Base-by-base conservation (phyloP, 1,140 invertebrate species). In the Cylas formicarius region DNA sequence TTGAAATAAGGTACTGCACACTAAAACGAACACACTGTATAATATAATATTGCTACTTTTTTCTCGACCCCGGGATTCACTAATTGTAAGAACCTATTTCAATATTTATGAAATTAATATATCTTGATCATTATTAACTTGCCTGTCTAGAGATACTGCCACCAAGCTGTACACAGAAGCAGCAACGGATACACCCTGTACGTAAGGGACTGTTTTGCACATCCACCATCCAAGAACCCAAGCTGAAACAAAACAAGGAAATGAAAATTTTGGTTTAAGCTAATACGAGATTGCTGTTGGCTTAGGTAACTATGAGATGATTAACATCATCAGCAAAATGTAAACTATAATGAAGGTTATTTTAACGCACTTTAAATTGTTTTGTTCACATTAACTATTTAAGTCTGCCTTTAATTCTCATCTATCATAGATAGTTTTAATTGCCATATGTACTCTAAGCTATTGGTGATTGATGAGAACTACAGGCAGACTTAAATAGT, bases 141-240 rank as follows among this genome's bases (percentile, higher is more conserved):
- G 94, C 90, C 90, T 86, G 73, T 96, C 91, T 24, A 94, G 71
- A 41, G 91, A 91, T 8, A 96, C 90, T 10, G 90, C 90, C 36
- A 92, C 89, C 21, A 96, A 72, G 50, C 89, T 93, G 73, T 93
- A 92, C 33, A 94, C 87, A 1, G 91, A 96, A 13, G 90, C 90
- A 31, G 87, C 88, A 1, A 96, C 90, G 0, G 90, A 91, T 14
- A 95, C 86, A 31, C 90, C 90, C 69, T 95, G 90, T 50, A 96
- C 81, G 66, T 92, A 96, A 2, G 90, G 86, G 16, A 92, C 88
- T 2, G 86, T 86, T 71, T 94, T 94, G 71, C 90, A 95, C 82
- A 94, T 87, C 67, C 84, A 80, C 78, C 86, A 84, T 37, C 91
- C 91, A 34, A 94, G 77, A 50, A 90, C 78, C 90, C 90, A 96